These are phyloP conservation scores for Anguilla pacifica DNA, from an alignment of 2,797 vertebrate species.

Conservation along the genomic window DNA sequence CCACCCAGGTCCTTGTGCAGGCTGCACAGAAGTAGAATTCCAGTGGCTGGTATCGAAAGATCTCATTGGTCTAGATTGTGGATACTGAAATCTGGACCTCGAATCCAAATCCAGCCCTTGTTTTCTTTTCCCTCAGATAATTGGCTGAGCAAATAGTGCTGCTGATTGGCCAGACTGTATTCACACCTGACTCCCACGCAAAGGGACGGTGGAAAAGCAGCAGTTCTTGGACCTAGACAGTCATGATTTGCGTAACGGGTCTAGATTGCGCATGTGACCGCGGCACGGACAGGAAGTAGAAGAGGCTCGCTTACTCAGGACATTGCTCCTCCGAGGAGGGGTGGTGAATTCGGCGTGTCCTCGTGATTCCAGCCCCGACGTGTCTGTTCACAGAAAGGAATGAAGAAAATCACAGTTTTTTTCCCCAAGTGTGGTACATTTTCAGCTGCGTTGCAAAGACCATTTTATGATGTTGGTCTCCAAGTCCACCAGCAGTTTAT, in stretches of 20 bases:
- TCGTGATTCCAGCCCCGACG: constrained; percentile 36
- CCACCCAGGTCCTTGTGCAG: background rate
- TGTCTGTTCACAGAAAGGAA: constrained; percentile 51
- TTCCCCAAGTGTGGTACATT: background rate
- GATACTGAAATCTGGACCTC: too few species aligned
- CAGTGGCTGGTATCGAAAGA: background rate
- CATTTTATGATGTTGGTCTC: background rate
- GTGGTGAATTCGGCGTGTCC: constrained; percentile 52
- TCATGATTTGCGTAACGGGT: too few species aligned
- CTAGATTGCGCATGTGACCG: background rate
- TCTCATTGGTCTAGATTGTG: background rate
- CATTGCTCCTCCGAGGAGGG: constrained; percentile 41
- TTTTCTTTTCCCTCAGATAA: too few species aligned
- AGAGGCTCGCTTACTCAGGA: constrained; percentile 62
- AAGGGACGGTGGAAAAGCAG: too few species aligned
- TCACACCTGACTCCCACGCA: too few species aligned
- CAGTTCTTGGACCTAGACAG: too few species aligned
- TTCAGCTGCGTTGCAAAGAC: background rate
- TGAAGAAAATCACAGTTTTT: background rate
- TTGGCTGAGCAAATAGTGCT: too few species aligned
- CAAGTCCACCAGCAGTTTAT: background rate
- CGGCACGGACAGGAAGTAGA: constrained; percentile 10
- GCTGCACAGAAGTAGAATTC: background rate
- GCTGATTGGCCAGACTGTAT: too few species aligned
- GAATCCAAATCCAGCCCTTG: too few species aligned